Evolutionary conservation across 2,797 vertebrate species (phyloP).

Genomic region (Hippoglossus hippoglossus): DNA sequence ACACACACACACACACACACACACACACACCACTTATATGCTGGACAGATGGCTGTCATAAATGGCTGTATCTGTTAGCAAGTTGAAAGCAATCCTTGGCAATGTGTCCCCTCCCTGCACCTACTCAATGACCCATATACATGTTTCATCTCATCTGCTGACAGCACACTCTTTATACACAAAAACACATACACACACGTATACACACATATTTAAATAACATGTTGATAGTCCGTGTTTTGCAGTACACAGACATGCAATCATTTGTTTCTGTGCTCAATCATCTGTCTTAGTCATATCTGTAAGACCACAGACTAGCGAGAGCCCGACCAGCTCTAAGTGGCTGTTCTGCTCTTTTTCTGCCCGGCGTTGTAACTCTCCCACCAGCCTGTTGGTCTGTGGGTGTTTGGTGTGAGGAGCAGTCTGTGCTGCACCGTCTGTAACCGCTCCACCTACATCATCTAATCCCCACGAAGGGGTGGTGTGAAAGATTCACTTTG

Average conservation of each 20-base stretch:
- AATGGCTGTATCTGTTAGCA: conserved; percentile 68
- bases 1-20: conserved; percentile 37
- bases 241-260: conserved; percentile 29
- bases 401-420: conserved; percentile 74
- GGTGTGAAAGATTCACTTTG: conserved; percentile 40
- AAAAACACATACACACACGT: conserved; percentile 5
- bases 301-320: conserved; percentile 45
- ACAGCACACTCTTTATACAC: not conserved
- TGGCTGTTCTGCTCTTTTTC: conserved; percentile 68
- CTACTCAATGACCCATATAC: conserved; percentile 51
- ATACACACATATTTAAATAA: conserved; percentile 14
- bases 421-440: conserved; percentile 50
- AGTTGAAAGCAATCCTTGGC: conserved; percentile 72
- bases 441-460: conserved; percentile 59
- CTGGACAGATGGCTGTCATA: conserved; percentile 78
- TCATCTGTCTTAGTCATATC: conserved; percentile 58
- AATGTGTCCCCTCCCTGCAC: conserved; percentile 47
- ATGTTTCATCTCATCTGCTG: conserved; percentile 35
- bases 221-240: conserved; percentile 24
- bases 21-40: conserved; percentile 17
- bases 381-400: conserved; percentile 60
- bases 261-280: conserved; percentile 48
- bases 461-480: conserved; percentile 60
- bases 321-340: conserved; percentile 35
- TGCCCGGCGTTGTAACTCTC: conserved; percentile 41